Conservation (phyloP, 2,888 invertebrate species). For the Mystacides longicornis region DNA sequence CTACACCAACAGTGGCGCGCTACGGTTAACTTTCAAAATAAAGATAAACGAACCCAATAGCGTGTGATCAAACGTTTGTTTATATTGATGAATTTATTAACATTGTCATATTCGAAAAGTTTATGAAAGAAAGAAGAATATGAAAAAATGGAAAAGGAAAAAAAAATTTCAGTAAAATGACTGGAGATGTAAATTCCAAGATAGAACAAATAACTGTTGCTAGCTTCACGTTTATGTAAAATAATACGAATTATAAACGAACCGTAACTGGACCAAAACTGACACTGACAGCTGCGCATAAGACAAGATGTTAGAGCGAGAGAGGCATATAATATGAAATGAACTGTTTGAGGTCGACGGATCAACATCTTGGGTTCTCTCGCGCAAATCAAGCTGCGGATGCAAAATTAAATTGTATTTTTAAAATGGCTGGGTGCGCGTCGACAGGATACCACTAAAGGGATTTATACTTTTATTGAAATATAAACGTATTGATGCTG, state of each 20-base stretch:
- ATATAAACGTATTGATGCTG: slow-evolving; percentile 6
- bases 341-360: too few species aligned
- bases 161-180: not conserved
- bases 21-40: too few species aligned
- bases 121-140: not conserved
- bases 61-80: too few species aligned
- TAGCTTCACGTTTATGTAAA: not conserved
- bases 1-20: not conserved
- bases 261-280: not conserved
- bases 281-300: not conserved
- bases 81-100: too few species aligned
- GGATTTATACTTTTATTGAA: slow-evolving; percentile 9
- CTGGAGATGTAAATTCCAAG: too few species aligned
- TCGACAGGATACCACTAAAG: not conserved
- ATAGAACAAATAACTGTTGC: too few species aligned
- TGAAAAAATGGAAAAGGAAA: not conserved
- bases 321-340: not conserved
- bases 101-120: too few species aligned
- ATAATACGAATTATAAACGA: too few species aligned
- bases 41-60: too few species aligned
- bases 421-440: slow-evolving; percentile 15
- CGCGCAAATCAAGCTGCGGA: too few species aligned
- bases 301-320: not conserved
- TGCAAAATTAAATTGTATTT: too few species aligned
- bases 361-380: too few species aligned